Evolutionary conservation across 2,113 vertebrate species (phyloP).

Genomic region (Apaloderma vittatum): DNA sequence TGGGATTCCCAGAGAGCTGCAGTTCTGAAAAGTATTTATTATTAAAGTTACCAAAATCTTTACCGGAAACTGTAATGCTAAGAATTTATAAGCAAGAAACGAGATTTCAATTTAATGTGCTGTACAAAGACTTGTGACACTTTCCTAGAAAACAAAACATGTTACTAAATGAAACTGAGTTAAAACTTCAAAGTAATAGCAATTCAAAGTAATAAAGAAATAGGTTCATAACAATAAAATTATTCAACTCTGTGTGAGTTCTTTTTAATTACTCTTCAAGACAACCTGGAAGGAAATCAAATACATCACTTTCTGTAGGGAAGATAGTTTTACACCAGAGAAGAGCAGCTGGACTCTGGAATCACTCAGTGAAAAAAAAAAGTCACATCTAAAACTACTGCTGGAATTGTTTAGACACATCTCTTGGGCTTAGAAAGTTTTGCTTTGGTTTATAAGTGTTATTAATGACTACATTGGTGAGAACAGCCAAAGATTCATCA

Average conservation of each 20-base stretch:
- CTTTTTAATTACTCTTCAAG: background rate
- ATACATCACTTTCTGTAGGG: background rate
- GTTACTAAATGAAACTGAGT: background rate
- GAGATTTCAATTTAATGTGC: background rate
- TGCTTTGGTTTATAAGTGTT: background rate
- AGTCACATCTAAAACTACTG: background rate
- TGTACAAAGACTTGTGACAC: background rate
- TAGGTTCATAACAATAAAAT: background rate
- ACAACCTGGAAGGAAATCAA: background rate
- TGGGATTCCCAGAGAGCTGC: constrained; percentile 92
- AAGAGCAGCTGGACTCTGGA: background rate
- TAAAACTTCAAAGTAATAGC: background rate
- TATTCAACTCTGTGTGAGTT: background rate
- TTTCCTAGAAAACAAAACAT: background rate
- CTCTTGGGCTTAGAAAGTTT: background rate
- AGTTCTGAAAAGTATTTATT: constrained; percentile 78
- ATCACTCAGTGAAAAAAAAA: background rate
- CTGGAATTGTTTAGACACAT: background rate
- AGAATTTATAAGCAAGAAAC: background rate
- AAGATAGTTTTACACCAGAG: background rate
- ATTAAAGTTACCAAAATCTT: background rate
- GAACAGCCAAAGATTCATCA: background rate
- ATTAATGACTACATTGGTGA: rapidly evolving
- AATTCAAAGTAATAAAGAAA: background rate
- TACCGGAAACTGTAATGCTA: background rate